phyloP scores from a whole-genome alignment of 2,113 vertebrate species.

The Hassar affinis region DNA sequence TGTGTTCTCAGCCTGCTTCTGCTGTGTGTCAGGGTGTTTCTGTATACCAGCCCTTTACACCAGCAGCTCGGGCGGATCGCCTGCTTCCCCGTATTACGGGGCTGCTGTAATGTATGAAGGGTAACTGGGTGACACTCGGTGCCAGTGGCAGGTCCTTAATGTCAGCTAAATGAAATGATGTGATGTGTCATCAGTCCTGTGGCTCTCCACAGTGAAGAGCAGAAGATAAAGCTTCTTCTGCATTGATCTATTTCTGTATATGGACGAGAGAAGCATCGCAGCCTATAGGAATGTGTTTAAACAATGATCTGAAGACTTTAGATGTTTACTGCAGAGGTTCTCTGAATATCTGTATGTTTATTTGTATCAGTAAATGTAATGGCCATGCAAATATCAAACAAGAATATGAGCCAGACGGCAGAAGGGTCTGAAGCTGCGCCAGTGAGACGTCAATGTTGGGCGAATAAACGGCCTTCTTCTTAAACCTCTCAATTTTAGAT shows the following conservation, averaged over 20 bases:
- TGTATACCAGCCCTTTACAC: neutral
- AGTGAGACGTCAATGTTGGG: conserved; percentile 4
- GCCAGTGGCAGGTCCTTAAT: neutral
- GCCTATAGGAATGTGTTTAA: neutral
- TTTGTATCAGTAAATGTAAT: neutral
- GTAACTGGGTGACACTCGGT: neutral
- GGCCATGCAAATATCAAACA: neutral
- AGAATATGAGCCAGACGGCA: neutral
- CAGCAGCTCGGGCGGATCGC: neutral
- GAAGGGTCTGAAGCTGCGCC: neutral
- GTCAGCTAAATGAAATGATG: neutral
- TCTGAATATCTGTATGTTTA: neutral
- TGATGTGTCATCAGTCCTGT: neutral
- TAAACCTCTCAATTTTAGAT: neutral
- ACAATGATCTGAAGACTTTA: neutral
- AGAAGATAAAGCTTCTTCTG: neutral
- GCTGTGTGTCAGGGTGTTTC: neutral
- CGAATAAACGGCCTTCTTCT: neutral
- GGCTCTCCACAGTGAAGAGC: neutral
- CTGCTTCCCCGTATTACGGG: neutral
- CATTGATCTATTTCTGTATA: neutral
- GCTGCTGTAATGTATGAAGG: neutral
- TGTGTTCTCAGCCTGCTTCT: neutral
- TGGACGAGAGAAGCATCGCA: neutral
- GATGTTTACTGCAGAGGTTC: conserved; percentile 34